Evolutionary conservation across 2,797 vertebrate species (phyloP), one percentile per base, ranked within the genome.

Genomic region (Amniataba percoides): DNA sequence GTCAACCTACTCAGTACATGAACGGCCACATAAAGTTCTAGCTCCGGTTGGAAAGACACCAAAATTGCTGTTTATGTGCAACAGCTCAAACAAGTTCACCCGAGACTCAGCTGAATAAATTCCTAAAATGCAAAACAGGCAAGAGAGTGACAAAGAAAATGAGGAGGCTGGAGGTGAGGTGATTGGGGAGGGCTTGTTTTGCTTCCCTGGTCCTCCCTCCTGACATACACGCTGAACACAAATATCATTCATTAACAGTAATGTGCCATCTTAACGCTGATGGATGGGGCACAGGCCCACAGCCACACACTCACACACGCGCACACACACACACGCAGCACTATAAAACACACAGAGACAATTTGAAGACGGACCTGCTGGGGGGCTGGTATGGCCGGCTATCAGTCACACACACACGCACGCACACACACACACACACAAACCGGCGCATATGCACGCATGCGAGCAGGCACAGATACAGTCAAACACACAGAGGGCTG

Each of bases 331-430:
- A 92, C 31, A 92, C 94, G 91, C 94, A 52, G 55, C 87, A 91
- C 96, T 95, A 97, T 98, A 97, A 98, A 99, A 96, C 96, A 97
- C 96, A 97, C 95, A 86, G 95, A 95, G 96, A 97, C 96, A 96
- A 97, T 96, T 98, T 97, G 97, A 96, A 96, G 96, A 96, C 95
- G 93, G 96, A 96, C 96, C 96, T 96, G 96, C 95, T 97, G 96
- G 95, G 86, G 76, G 88, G 96, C 95, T 83, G 61, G 80, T 94
- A 92, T 75, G 84, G 94, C 90, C 90, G 93, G 94, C 94, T 93
- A 96, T 97, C 94, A 62, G 93, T 97, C 94, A 92, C 81, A 64
- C 82, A 74, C 74, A 79, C 78, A 69, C 51, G 39, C 34, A 42
- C 43, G 23, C 42, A 70, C 56, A n/a, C n/a, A n/a, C 94, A 92